A percentile compares a stretch with the other conserved stretches of the same genome.
phyloP scores from a whole-genome alignment of 2,113 vertebrate species.

The Corynorhinus townsendii region DNA sequence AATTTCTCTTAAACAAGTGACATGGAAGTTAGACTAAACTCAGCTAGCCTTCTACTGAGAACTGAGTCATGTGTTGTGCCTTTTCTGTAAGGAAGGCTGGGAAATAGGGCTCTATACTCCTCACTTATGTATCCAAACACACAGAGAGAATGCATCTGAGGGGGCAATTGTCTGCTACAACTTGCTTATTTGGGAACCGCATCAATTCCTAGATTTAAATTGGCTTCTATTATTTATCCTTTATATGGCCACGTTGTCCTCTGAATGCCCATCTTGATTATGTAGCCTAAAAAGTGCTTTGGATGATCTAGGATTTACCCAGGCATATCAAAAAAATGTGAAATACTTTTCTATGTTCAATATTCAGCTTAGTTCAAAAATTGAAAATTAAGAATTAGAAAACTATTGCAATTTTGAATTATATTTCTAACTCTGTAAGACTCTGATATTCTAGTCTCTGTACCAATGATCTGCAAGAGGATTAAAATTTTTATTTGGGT shows the following conservation, averaged over 20 bases:
- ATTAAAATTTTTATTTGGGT: constrained; percentile 60
- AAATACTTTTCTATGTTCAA: constrained; percentile 4
- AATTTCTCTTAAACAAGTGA: neutral
- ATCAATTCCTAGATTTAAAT: constrained; percentile 16
- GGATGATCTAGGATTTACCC: neutral
- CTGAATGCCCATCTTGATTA: constrained; percentile 12
- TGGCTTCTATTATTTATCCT: neutral
- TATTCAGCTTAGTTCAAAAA: constrained; percentile 1
- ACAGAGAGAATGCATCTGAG: neutral
- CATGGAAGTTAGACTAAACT: neutral
- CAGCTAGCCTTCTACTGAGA: neutral
- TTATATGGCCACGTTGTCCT: neutral
- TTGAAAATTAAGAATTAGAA: constrained; percentile 10
- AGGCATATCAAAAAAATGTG: constrained; percentile 12
- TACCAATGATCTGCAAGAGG: constrained; percentile 25
- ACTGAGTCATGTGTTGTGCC: neutral
- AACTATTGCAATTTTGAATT: neutral
- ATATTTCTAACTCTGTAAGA: constrained; percentile 16
- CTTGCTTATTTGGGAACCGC: neutral
- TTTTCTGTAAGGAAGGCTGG: neutral
- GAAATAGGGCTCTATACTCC: neutral
- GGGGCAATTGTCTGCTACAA: neutral
- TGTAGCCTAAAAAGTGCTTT: neutral
- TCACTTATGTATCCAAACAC: neutral
- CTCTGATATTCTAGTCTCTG: neutral